Base-by-base conservation (phyloP, 2,888 invertebrate genomes). In the Hirtodrosophila confusa region DNA sequence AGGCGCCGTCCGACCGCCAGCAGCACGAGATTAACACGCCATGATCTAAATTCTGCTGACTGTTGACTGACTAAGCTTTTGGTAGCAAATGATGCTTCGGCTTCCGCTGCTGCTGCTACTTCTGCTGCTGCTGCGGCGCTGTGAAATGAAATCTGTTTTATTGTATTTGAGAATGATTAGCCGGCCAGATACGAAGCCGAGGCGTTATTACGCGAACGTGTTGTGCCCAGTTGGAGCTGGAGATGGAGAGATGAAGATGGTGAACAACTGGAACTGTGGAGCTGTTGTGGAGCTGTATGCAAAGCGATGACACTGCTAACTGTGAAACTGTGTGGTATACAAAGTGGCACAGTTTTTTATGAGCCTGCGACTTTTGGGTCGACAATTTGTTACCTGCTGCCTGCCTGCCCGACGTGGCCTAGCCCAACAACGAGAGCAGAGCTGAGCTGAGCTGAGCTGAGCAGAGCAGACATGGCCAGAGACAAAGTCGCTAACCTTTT, bases 91-190 rank as follows among this genome's bases (percentile, higher is more conserved):
- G 70, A 45, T 63, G 60, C 61, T 60, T 66, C 63, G 64, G 35
- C 45, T 64, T 49, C 51, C 45, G 29, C 51, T 10, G 39, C 69
- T 60, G 57, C 68, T 55, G 40, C 72, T 63, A 56, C 72, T 54
- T 31, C 45, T 64, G 29, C 51, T 10, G 39, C 69, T 60, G 57
- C 68, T 55, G 40, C 72, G 60, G 60, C 72, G 50, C 56, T 48
- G 55, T 41, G 68, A 80, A 60, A 75, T 51, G 62, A 85, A 47
- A 78, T 82, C 71, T 71, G 75, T 79, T 85, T 83, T 83, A 83
- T 85, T 85, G 76, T 86, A 84, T 83, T 83, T 83, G 82, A 84
- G 61, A 80, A 83, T 86, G 82, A 86, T 83, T 83, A 83, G 82
- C 63, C 51, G 51, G 17, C 33, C 60, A 83, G 87, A 83, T 86